Evolutionary conservation across 2,113 vertebrate genomes (phyloP).

Genomic region (Maccullochella peelii): DNA sequence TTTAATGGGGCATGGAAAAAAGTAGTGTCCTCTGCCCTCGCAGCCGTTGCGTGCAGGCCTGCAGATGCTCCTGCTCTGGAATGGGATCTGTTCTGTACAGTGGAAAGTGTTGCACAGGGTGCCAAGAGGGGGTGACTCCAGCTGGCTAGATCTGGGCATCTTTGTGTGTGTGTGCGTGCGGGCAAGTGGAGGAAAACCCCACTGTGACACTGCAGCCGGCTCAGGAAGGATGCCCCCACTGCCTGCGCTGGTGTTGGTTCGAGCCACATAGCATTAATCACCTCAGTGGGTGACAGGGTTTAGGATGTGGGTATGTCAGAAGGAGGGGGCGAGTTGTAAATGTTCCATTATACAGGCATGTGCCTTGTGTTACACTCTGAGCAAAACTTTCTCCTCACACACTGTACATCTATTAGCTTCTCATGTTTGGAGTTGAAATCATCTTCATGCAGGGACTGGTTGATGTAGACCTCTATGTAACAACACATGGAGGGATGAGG

Average conservation of each 20-base stretch:
- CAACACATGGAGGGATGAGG: not conserved
- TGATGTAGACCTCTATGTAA: not conserved
- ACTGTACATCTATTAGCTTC: not conserved
- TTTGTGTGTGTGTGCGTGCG: slow-evolving; percentile 35
- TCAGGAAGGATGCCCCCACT: slow-evolving; percentile 81
- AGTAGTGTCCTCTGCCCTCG: slow-evolving; percentile 60
- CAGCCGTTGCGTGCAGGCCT: slow-evolving; percentile 40
- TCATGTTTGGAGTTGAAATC: not conserved
- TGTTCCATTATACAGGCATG: slow-evolving; percentile 55
- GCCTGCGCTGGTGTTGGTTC: slow-evolving; percentile 62
- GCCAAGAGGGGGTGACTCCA: slow-evolving; percentile 74
- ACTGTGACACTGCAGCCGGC: slow-evolving; percentile 64
- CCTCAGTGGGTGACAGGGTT: slow-evolving; percentile 61
- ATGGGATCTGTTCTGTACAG: slow-evolving; percentile 59
- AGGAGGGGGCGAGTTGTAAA: slow-evolving; percentile 43
- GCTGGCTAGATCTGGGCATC: slow-evolving; percentile 52
- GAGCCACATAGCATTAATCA: slow-evolving; percentile 69
- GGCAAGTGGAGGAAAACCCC: slow-evolving; percentile 71
- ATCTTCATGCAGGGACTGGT: not conserved
- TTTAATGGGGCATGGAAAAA: slow-evolving; percentile 68
- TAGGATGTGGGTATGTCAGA: slow-evolving; percentile 58
- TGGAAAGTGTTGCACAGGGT: slow-evolving; percentile 70
- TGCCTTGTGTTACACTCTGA: slow-evolving; percentile 22
- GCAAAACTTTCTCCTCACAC: not conserved
- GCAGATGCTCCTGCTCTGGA: slow-evolving; percentile 69